These are phyloP conservation scores for Zeuzera pyrina DNA, from an alignment of 2,888 invertebrate genomes.

Conservation along the genomic window DNA sequence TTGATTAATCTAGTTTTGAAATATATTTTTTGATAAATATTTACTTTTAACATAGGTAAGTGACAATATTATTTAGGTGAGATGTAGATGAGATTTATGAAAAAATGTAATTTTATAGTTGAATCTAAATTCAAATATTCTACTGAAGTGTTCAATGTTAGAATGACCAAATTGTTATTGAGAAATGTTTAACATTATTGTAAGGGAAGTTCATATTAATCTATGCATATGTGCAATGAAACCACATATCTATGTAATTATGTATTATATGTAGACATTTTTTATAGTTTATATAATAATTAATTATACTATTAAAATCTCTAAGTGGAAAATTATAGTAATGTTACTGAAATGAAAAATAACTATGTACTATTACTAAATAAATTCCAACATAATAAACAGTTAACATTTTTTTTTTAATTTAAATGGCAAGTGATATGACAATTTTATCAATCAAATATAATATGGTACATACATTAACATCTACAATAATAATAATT, in stretches of 20 bases:
- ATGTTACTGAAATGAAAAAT: constrained; percentile 21
- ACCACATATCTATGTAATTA: constrained; percentile 60
- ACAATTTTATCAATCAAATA: constrained; percentile 33
- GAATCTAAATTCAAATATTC: too few species aligned
- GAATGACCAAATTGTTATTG: too few species aligned
- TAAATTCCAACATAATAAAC: constrained; percentile 9
- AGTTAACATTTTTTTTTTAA: constrained; percentile 23
- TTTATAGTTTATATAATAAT: constrained; percentile 69
- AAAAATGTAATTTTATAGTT: too few species aligned
- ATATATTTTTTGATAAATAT: too few species aligned
- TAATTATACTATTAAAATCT: constrained; percentile 60
- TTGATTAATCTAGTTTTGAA: too few species aligned
- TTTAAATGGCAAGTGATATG: constrained; percentile 77
- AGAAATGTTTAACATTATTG: too few species aligned
- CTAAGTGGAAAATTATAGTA: constrained; percentile 44
- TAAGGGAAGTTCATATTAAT: too few species aligned
- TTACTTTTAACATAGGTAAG: too few species aligned
- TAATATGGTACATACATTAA: constrained; percentile 31
- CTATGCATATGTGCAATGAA: constrained; percentile 27
- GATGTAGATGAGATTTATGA: too few species aligned
- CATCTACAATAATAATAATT: constrained; percentile 24
- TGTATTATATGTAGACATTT: constrained; percentile 72
- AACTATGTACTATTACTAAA: constrained; percentile 46
- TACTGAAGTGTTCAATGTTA: too few species aligned
- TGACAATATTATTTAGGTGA: too few species aligned